Evolutionary conservation across 2,888 invertebrate genomes (phyloP), one percentile per base, ranked within the genome.

Genomic region (Mesorhabditis spiculigera): DNA sequence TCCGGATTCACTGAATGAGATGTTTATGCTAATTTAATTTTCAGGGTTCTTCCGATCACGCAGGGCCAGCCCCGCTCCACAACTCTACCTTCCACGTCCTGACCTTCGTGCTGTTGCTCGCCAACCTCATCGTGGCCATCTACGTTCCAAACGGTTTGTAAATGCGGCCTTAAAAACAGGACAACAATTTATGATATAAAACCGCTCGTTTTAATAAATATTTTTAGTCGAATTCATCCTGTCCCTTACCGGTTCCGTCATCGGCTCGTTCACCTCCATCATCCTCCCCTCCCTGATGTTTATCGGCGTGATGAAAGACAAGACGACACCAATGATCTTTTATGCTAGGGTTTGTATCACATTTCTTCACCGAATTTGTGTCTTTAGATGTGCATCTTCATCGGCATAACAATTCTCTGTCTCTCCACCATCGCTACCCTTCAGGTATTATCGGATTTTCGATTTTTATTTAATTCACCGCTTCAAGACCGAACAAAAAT

Each of bases 211-310:
- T 58, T 58, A 13, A n/a, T 13, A 4, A 58, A 58, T 13, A 58
- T 13, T 73, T 78, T 66, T 70, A 78, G 88, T 89, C 72, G 89
- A 97, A 88, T 90, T 96, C 81, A 93, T 97, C 69, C 90, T 98
- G 71, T 95, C 95, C 0, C 88, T 97, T 50, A 91, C 94, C 58
- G 97, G 97, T 0, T 93, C 96, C 3, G 95, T 96, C 0, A 94
- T 95, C 80, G 97, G 97, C 0, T 92, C 94, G 13, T 90, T 93
- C 77, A 92, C 97, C 77, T 95, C 95, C 82, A 91, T 95, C 50
- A 91, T 96, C 84, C 92, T 95, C 84, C 97, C 97, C 0, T 92
- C 95, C 0, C 90, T 93, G 0, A 93, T 94, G 86, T 95, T 94
- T 86, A 90, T 94, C 45, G 50, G 6, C 42, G 71, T 45, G 69